phyloP scores from a whole-genome alignment of 2,888 invertebrate species.

The Euplagia quadripunctaria region DNA sequence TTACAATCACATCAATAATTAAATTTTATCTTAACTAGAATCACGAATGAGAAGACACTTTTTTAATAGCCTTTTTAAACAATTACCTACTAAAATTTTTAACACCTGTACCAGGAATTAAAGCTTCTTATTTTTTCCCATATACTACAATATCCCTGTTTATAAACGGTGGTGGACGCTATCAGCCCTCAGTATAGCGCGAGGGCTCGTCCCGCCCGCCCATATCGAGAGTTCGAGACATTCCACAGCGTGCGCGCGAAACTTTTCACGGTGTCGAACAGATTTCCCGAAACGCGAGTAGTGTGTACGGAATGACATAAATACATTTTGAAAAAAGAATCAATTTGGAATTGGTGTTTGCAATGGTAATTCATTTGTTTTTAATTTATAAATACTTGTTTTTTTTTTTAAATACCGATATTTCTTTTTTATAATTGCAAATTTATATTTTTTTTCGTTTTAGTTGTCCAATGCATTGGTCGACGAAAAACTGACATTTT shows the following conservation, averaged over 20 bases:
- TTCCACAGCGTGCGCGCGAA: slow-evolving; percentile 23
- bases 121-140: slow-evolving; percentile 19
- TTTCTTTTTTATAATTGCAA: neutral
- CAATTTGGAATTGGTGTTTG: slow-evolving; percentile 1
- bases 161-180: slow-evolving; percentile 65
- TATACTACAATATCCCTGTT: slow-evolving; percentile 55
- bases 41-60: neutral
- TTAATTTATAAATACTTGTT: neutral
- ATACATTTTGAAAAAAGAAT: slow-evolving; percentile 13
- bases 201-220: slow-evolving; percentile 58
- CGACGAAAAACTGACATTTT: neutral
- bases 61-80: neutral
- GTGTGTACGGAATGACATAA: slow-evolving; percentile 8
- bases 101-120: neutral
- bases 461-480: neutral
- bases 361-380: slow-evolving; percentile 20
- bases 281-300: neutral
- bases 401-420: neutral
- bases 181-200: slow-evolving; percentile 72
- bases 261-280: slow-evolving; percentile 38
- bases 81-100: neutral
- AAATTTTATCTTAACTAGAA: neutral
- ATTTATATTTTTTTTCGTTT: neutral
- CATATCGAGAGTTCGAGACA: slow-evolving; percentile 33
- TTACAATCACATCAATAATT: neutral